Percentiles rank a stretch among this genome's conserved stretches.
These are phyloP conservation scores for Scaptomyza cyrtandrae DNA, from an alignment of 2,888 invertebrate species.

Conservation along the genomic window DNA sequence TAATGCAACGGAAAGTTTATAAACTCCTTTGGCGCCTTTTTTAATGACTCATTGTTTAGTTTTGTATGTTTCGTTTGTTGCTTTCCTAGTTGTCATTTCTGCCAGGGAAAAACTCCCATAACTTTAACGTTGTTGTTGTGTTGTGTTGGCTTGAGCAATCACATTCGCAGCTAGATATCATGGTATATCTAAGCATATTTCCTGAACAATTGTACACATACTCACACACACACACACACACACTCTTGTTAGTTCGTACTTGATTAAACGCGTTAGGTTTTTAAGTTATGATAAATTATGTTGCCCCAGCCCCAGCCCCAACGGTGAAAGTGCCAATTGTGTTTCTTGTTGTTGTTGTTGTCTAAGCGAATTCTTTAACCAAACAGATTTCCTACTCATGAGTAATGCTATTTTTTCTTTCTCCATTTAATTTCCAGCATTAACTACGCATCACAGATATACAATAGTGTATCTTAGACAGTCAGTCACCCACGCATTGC, in stretches of 20 bases:
- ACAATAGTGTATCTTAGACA: slow-evolving; percentile 20
- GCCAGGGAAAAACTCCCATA: slow-evolving; percentile 53
- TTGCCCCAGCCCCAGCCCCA: slow-evolving; percentile 32
- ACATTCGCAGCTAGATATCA: slow-evolving; percentile 17
- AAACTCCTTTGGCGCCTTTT: slow-evolving; percentile 26
- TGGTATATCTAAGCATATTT: slow-evolving; percentile 34
- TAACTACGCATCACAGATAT: slow-evolving; percentile 26
- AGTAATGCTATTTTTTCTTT: slow-evolving; percentile 48
- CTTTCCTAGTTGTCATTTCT: slow-evolving; percentile 52
- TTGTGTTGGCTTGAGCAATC: slow-evolving; percentile 23
- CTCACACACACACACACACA: slow-evolving; percentile 9
- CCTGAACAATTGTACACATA: slow-evolving; percentile 47
- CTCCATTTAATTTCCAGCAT: slow-evolving; percentile 37
- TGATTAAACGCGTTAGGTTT: slow-evolving; percentile 51
- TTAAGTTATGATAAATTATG: slow-evolving; percentile 77
- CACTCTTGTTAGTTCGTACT: slow-evolving; percentile 12
- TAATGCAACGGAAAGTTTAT: slow-evolving; percentile 12
- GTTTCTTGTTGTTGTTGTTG: neutral
- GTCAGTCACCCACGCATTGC: slow-evolving; percentile 24
- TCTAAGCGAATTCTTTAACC: slow-evolving; percentile 62
- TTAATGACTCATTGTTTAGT: slow-evolving; percentile 19
- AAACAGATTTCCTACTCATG: slow-evolving; percentile 59
- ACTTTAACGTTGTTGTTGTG: slow-evolving; percentile 2
- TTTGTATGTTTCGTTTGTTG: neutral
- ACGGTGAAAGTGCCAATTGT: slow-evolving; percentile 77